Evolutionary conservation across 2,797 vertebrate species (phyloP).

Genomic region (Peromyscus nudipes): DNA sequence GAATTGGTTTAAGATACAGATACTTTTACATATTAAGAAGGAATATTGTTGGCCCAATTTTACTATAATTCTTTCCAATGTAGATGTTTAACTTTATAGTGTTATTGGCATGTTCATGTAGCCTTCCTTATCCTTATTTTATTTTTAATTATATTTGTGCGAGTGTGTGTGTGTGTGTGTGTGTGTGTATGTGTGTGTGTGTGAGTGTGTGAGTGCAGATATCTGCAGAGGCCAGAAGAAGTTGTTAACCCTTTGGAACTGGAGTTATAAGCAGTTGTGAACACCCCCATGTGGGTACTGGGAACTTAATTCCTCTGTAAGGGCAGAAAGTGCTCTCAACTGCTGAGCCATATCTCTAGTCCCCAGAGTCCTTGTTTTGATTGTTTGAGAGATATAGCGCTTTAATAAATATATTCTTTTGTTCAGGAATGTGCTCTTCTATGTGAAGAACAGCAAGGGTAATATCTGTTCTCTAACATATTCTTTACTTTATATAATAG

Average conservation of each 20-base stretch:
- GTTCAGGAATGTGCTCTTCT: not conserved
- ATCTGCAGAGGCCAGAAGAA: not conserved
- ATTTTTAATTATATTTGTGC: not conserved
- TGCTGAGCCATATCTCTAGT: not conserved
- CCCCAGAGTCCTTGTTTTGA: not conserved
- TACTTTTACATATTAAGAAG: constrained; percentile 44
- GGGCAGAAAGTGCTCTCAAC: not conserved
- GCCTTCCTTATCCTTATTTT: not conserved
- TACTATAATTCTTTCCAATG: constrained; percentile 23
- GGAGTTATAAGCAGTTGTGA: not conserved
- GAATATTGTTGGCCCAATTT: not conserved
- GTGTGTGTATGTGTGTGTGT: not conserved
- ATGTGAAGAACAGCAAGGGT: not conserved
- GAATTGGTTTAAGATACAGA: constrained; percentile 22
- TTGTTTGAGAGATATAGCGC: not conserved
- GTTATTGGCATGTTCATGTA: not conserved
- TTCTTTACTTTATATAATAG: not conserved
- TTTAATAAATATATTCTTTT: constrained; percentile 33
- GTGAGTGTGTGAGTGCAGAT: not conserved
- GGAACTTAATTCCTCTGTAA: not conserved
- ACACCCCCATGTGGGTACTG: not conserved
- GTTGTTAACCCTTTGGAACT: not conserved
- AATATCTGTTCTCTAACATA: not conserved
- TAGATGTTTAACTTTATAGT: constrained; percentile 36
- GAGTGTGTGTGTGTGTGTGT: not conserved